A percentile compares a stretch with the other conserved stretches of the same genome.
These are phyloP conservation scores for Keiferia lycopersicella DNA, from an alignment of 2,888 invertebrate genomes.

Conservation along the genomic window DNA sequence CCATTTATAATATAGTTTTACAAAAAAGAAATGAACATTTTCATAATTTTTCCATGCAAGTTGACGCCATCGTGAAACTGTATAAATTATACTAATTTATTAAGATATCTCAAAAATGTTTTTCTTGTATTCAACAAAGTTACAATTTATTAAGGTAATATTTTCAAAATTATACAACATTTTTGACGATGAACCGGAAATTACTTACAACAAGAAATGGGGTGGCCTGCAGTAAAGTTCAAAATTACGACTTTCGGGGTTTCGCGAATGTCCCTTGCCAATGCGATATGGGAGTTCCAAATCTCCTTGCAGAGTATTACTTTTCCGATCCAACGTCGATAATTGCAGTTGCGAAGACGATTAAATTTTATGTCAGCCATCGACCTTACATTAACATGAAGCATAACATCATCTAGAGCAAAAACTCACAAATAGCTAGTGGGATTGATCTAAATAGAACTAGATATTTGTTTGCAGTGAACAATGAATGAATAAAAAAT, in stretches of 20 bases:
- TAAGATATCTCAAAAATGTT: too few species aligned
- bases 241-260: slow-evolving; percentile 35
- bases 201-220: slow-evolving; percentile 38
- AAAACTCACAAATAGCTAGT: slow-evolving; percentile 36
- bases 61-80: too few species aligned
- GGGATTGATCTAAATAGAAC: slow-evolving; percentile 24
- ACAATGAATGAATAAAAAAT: slow-evolving; percentile 21
- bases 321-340: slow-evolving; percentile 24
- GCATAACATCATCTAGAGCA: slow-evolving; percentile 32
- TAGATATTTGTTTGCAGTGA: slow-evolving; percentile 25
- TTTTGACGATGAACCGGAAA: slow-evolving; percentile 29
- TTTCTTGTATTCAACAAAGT: too few species aligned
- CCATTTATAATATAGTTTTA: too few species aligned
- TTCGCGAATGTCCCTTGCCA: slow-evolving; percentile 28
- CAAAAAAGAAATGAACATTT: too few species aligned
- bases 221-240: slow-evolving; percentile 36
- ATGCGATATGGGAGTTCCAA: slow-evolving; percentile 28
- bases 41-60: too few species aligned
- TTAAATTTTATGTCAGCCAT: slow-evolving; percentile 33
- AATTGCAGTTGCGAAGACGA: slow-evolving; percentile 30
- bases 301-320: slow-evolving; percentile 16
- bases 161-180: too few species aligned
- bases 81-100: too few species aligned
- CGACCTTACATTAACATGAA: slow-evolving; percentile 19
- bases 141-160: too few species aligned